A percentile compares a stretch with the other conserved stretches of the same genome.
phyloP scores from a whole-genome alignment of 2,113 vertebrate species.

The Otolemur garnettii region DNA sequence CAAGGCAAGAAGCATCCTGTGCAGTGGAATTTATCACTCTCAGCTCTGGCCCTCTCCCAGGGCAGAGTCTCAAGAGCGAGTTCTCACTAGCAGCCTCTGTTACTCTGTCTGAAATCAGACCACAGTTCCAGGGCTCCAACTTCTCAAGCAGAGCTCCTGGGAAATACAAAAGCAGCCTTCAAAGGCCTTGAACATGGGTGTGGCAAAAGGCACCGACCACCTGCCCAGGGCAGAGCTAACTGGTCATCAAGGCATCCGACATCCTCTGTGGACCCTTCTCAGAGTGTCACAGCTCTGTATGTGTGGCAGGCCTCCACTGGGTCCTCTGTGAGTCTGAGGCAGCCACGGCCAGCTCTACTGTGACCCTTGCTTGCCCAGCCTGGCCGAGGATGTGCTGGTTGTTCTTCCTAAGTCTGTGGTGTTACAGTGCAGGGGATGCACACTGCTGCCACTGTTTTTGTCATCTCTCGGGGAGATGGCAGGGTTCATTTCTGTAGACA shows the following conservation, averaged over 20 bases:
- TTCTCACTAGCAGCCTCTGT: not conserved
- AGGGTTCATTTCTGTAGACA: not conserved
- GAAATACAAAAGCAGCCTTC: not conserved
- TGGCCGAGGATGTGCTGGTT: no score
- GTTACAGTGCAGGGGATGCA: not conserved
- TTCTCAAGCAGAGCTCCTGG: not conserved
- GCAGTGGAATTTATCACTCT: rapidly evolving
- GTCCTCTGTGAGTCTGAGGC: not conserved
- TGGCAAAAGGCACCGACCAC: not conserved
- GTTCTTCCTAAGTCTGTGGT: no score
- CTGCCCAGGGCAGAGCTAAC: not conserved
- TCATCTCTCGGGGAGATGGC: not conserved
- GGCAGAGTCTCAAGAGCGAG: not conserved
- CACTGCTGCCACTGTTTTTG: not conserved
- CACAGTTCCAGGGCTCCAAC: not conserved
- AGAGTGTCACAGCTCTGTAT: no score
- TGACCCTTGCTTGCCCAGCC: not conserved
- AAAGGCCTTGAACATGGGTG: not conserved
- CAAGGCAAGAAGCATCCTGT: not conserved
- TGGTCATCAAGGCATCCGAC: not conserved
- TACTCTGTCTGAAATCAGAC: not conserved
- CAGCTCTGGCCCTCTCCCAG: not conserved
- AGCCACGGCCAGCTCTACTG: not conserved
- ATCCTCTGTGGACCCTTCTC: not conserved
- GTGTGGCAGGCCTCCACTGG: not conserved